Evolutionary conservation across 2,113 vertebrate genomes (phyloP).

Genomic region (Platycercus adscitus): DNA sequence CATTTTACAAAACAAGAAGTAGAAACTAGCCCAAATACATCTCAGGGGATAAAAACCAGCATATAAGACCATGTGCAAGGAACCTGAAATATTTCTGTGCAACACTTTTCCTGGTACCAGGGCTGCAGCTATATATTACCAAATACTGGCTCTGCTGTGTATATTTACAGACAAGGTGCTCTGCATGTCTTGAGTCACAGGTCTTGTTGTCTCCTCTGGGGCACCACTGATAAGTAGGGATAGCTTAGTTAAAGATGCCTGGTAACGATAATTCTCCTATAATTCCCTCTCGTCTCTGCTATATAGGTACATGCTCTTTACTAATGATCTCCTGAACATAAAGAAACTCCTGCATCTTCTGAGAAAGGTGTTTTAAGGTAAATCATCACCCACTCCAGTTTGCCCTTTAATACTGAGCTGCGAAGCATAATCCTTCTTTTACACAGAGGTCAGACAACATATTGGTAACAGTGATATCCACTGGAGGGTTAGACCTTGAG

Average conservation of each 20-base stretch:
- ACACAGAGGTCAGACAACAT: background rate
- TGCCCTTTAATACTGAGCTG: background rate
- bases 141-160: background rate
- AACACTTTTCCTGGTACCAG: background rate
- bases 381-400: background rate
- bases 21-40: background rate
- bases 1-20: background rate
- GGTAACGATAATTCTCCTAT: background rate
- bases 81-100: background rate
- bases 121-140: rapidly evolving
- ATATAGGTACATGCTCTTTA: background rate
- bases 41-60: background rate
- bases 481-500: background rate
- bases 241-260: background rate
- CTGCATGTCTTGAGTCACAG: background rate
- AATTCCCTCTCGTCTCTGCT: background rate
- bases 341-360: background rate
- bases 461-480: rapidly evolving
- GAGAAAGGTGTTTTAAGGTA: background rate
- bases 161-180: background rate
- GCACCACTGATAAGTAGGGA: background rate
- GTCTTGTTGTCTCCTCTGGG: background rate
- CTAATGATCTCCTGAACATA: background rate
- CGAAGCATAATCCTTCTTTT: background rate
- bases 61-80: background rate